phyloP scores from a whole-genome alignment of 2,797 vertebrate genomes.

The Jordanella pulchra region DNA sequence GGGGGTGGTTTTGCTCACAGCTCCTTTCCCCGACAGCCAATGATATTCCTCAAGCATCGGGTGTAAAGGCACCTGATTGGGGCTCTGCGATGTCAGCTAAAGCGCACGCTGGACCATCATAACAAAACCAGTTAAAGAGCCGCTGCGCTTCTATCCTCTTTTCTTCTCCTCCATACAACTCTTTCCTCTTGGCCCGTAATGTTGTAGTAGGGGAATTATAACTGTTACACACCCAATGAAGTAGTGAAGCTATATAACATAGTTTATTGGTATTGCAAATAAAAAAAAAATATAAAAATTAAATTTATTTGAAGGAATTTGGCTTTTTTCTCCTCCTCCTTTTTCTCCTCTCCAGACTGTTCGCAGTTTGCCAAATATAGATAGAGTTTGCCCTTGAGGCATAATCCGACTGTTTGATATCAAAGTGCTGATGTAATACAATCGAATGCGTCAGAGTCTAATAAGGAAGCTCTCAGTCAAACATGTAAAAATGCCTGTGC shows the following conservation, averaged over 20 bases:
- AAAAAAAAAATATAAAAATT: background rate
- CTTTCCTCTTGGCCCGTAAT: slow-evolving; percentile 54
- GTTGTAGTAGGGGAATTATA: slow-evolving; percentile 71
- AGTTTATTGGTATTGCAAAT: slow-evolving; percentile 5
- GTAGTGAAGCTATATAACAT: slow-evolving; percentile 61
- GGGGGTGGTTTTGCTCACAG: slow-evolving; percentile 92
- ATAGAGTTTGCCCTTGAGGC: slow-evolving; percentile 25
- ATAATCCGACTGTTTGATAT: slow-evolving; percentile 41
- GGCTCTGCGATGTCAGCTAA: slow-evolving; percentile 73
- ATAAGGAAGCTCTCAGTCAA: slow-evolving; percentile 44
- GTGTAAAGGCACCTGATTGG: slow-evolving; percentile 80
- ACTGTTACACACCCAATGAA: slow-evolving; percentile 74
- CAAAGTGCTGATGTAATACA: slow-evolving; percentile 31
- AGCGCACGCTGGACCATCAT: slow-evolving; percentile 62
- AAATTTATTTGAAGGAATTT: background rate
- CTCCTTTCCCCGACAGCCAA: slow-evolving; percentile 80
- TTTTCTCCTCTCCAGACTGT: background rate
- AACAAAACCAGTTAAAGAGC: slow-evolving; percentile 75
- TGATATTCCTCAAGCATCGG: slow-evolving; percentile 68
- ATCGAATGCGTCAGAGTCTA: slow-evolving; percentile 45
- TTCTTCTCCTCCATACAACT: slow-evolving; percentile 22
- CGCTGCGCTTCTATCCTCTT: slow-evolving; percentile 42
- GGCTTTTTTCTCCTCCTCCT: background rate
- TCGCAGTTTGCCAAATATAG: background rate
- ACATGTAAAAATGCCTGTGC: slow-evolving; percentile 61